phyloP scores from a whole-genome alignment of 1,140 invertebrate genomes.

The Stenopsyche tienmushanensis region DNA sequence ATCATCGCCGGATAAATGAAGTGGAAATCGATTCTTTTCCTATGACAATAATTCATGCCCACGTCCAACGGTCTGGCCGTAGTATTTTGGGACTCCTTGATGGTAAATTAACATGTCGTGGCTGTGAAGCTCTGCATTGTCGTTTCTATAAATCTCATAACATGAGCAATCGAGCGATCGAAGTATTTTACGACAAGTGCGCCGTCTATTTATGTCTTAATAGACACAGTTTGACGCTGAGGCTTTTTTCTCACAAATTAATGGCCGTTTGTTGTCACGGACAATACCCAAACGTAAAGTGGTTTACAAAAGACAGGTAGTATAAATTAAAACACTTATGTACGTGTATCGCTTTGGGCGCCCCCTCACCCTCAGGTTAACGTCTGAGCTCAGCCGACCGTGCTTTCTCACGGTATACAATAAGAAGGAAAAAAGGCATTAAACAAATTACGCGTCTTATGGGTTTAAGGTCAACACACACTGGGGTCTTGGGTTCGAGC shows the following conservation, averaged over 20 bases:
- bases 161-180: neutral
- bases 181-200: neutral
- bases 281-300: conserved; percentile 36
- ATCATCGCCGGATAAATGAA: too few species aligned
- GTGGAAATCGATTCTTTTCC: too few species aligned
- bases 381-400: conserved; percentile 40
- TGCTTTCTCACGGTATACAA: conserved; percentile 40
- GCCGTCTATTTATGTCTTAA: conserved; percentile 25
- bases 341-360: conserved; percentile 10
- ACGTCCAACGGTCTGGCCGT: too few species aligned
- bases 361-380: conserved; percentile 32
- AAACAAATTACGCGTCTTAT: conserved; percentile 43
- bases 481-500: conserved; percentile 4
- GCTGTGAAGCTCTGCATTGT: neutral
- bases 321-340: conserved; percentile 40
- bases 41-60: too few species aligned
- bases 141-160: neutral
- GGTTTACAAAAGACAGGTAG: conserved; percentile 36
- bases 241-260: conserved; percentile 35
- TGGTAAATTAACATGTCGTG: neutral
- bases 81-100: too few species aligned
- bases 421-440: conserved; percentile 41
- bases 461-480: conserved; percentile 39
- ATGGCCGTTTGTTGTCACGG: conserved; percentile 37
- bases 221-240: conserved; percentile 4